Evolutionary conservation across 1,140 invertebrate genomes (phyloP).

Genomic region (Zaprionus taronus): DNA sequence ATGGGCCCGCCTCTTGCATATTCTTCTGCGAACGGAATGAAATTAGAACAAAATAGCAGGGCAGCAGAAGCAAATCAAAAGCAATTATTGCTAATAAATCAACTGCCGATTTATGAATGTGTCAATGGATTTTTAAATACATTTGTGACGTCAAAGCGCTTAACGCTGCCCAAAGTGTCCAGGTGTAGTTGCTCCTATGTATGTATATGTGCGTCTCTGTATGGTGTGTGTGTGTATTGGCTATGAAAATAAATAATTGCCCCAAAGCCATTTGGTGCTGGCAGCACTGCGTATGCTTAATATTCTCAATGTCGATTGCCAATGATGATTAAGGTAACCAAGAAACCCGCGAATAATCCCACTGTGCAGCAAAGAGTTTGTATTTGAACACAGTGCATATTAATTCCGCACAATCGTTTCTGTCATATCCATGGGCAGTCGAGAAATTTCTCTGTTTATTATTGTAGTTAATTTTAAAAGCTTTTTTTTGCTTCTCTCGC

Average conservation of each 20-base stretch:
- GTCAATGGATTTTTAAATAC: constrained; percentile 70
- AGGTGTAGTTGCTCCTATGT: constrained; percentile 7
- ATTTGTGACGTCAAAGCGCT: constrained; percentile 64
- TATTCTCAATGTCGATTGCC: constrained; percentile 43
- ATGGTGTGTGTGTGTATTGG: background rate
- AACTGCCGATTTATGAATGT: constrained; percentile 77
- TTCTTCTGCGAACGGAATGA: constrained; percentile 39
- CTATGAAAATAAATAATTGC: constrained; percentile 72
- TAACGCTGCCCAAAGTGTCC: constrained; percentile 11
- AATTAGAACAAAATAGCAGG: constrained; percentile 54
- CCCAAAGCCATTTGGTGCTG: constrained; percentile 61
- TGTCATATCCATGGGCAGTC: background rate
- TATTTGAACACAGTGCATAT: background rate
- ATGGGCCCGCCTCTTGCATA: constrained; percentile 35
- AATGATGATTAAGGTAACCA: constrained; percentile 25
- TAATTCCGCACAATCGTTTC: background rate
- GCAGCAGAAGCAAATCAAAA: constrained; percentile 52
- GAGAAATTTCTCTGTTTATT: constrained; percentile 46
- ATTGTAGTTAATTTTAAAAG: constrained; percentile 73
- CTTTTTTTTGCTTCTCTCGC: constrained; percentile 46
- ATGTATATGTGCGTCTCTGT: background rate
- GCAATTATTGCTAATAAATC: constrained; percentile 79
- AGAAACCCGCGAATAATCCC: background rate
- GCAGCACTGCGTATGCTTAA: constrained; percentile 47
- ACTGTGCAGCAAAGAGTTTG: background rate